phyloP scores from a whole-genome alignment of 2,797 vertebrate genomes.

The Oreonectes daqikongensis region DNA sequence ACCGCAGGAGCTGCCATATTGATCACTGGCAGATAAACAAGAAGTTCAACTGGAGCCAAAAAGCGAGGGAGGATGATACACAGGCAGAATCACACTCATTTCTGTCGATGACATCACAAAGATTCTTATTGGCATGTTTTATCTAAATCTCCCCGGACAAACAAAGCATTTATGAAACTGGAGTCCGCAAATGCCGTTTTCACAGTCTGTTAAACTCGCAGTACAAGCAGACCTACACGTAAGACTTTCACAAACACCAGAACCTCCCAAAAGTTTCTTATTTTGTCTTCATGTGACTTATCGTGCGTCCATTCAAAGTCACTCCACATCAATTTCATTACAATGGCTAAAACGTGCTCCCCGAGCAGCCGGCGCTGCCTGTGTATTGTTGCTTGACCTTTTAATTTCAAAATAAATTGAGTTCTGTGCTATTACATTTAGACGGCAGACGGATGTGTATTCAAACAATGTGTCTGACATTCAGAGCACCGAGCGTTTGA shows the following conservation, averaged over 20 bases:
- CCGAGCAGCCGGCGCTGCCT: constrained; percentile 9
- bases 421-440: constrained; percentile 35
- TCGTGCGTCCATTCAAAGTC: neutral
- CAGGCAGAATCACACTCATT: neutral
- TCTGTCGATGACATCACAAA: neutral
- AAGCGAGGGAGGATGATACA: neutral
- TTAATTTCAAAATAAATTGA: constrained; percentile 61
- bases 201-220: neutral
- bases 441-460: constrained; percentile 62
- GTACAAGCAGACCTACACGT: neutral
- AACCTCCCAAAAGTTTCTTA: neutral
- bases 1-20: neutral
- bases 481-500: constrained; percentile 57
- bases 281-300: neutral
- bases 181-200: constrained; percentile 8
- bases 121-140: neutral
- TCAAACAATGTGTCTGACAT: constrained; percentile 68
- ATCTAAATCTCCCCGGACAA: neutral
- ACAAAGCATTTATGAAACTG: neutral
- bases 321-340: constrained; percentile 13
- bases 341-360: neutral
- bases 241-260: neutral
- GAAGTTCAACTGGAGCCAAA: neutral
- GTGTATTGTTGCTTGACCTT: constrained; percentile 36
- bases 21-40: constrained; percentile 1